Percentiles rank a stretch among this genome's conserved stretches.
These are phyloP conservation scores for Balearica regulorum DNA, from an alignment of 2,797 vertebrate genomes.

Conservation along the genomic window DNA sequence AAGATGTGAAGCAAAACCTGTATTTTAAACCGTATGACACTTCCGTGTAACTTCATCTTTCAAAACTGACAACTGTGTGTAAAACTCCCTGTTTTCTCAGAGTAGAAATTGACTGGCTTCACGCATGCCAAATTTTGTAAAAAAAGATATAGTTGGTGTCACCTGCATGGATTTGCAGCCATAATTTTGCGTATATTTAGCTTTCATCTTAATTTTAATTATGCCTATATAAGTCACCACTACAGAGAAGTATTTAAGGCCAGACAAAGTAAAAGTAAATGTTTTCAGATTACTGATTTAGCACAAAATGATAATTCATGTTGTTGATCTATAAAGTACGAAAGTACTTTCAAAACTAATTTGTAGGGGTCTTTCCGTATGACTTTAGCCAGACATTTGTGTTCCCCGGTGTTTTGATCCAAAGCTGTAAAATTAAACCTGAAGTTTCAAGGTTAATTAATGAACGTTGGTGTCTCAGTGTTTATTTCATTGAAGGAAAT, in stretches of 20 bases:
- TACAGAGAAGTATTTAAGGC: not conserved
- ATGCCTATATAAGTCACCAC: not conserved
- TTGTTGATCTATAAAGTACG: not conserved
- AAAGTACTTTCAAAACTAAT: not conserved
- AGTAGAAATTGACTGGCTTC: not conserved
- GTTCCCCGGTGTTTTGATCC: not conserved
- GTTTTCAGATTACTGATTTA: not conserved
- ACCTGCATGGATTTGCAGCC: not conserved
- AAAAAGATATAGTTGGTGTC: rapidly evolving
- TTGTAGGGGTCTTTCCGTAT: not conserved
- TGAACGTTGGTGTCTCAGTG: not conserved
- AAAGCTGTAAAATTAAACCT: not conserved
- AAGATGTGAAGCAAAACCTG: not conserved
- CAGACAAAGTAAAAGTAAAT: not conserved
- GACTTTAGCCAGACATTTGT: not conserved
- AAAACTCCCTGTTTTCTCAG: not conserved
- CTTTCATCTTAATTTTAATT: not conserved
- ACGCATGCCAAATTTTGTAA: rapidly evolving
- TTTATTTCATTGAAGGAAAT: not conserved
- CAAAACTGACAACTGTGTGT: not conserved
- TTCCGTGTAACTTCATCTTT: not conserved
- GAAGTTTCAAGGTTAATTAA: not conserved
- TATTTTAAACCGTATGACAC: not conserved
- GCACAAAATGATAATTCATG: not conserved
- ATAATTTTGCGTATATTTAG: not conserved